phyloP scores from a whole-genome alignment of 2,888 invertebrate species.

The Argyra leucocephala region DNA sequence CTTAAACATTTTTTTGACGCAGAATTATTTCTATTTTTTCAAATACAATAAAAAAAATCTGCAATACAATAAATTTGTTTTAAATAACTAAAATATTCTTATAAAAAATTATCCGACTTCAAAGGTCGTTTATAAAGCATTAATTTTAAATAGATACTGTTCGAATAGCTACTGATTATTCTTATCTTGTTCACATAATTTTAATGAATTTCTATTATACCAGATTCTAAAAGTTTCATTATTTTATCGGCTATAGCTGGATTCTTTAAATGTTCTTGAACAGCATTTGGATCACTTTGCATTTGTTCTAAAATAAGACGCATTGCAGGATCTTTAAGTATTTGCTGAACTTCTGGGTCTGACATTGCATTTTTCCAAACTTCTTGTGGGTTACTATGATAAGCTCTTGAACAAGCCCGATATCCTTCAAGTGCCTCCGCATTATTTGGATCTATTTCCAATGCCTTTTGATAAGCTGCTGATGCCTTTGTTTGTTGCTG shows the following conservation, averaged over 20 bases:
- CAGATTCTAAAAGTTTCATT: constrained; percentile 91
- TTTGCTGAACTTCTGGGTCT: constrained; percentile 94
- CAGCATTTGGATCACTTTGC: constrained; percentile 91
- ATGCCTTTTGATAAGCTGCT: constrained; percentile 86
- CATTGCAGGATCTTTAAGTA: constrained; percentile 97
- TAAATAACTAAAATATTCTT: constrained; percentile 3
- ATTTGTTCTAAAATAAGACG: constrained; percentile 96
- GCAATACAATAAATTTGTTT: background rate
- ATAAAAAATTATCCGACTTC: background rate
- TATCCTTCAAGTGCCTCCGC: constrained; percentile 91
- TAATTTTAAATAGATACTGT: background rate
- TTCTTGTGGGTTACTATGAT: constrained; percentile 80
- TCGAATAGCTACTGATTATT: background rate
- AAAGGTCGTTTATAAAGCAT: background rate
- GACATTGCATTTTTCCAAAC: constrained; percentile 89
- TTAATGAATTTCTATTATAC: constrained; percentile 72
- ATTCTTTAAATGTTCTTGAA: constrained; percentile 93
- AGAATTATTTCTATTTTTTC: background rate
- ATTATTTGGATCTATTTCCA: constrained; percentile 88
- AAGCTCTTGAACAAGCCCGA: constrained; percentile 61
- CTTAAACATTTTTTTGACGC: background rate
- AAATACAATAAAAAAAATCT: background rate
- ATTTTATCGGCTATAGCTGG: constrained; percentile 94
- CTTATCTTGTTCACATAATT: background rate
- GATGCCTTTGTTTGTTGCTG: constrained; percentile 86